Base-by-base conservation (phyloP, 2,888 invertebrate species). In the Daptonema setosum region DNA sequence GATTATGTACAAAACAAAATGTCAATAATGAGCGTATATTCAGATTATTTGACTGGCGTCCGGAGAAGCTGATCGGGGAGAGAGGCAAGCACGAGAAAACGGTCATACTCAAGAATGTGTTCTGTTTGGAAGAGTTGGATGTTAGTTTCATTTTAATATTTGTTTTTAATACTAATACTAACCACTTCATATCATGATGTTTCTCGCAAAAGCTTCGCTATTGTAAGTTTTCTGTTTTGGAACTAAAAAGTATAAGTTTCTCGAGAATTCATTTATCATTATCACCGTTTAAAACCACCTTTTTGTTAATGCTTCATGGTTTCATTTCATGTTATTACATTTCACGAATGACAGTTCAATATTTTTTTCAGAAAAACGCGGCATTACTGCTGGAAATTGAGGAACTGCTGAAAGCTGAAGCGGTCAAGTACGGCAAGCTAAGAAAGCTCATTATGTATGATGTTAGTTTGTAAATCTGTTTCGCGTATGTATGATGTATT, bases 11-110 rank as follows among this genome's bases (percentile, higher is more conserved):
- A n/a, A n/a, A n/a, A n/a, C n/a, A n/a, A n/a, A n/a, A n/a, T n/a
- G n/a, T n/a, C n/a, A n/a, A n/a, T n/a, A n/a, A n/a, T n/a, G n/a
- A n/a, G n/a, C n/a, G n/a, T n/a, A n/a, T n/a, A n/a, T 66, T 14
- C 64, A 82, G 83, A 69, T 75, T 93, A 54, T 86, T 97, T 71
- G 91, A 88, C 71, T 97, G 97, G 97, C 78, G 86, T 59, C 91
- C 93, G 0, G 93, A 95, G 65, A 86, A 85, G 70, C 78, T 85
- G 69, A 75, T 82, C 35, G 87, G 86, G 1, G 85, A 86, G 67
- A 78, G 88, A 54, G 79, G 81, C 0, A 87, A 86, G 69, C 81
- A 85, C 71, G 95, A 97, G 71, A 81, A 81, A 68, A 79, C 85
- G 54, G 88, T 97, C 0, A 83, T 97, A 54, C 78, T 97, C 14